A percentile compares a stretch with the other conserved stretches of the same genome.
These are phyloP conservation scores for Helicorthomorpha holstii DNA, from an alignment of 1,140 invertebrate species.

Conservation along the genomic window DNA sequence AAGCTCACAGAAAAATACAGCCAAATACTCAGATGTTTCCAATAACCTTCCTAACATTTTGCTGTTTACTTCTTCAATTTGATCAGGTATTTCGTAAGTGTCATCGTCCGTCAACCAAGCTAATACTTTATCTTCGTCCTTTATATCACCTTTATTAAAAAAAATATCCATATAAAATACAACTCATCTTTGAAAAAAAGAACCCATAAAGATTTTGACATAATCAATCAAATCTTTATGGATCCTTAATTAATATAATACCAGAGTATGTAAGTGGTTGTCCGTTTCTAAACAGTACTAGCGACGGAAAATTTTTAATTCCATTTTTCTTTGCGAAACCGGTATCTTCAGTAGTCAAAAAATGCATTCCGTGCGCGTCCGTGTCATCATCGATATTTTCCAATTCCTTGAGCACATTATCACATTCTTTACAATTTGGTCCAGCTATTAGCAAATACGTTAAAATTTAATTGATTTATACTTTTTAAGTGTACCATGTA, in stretches of 20 bases:
- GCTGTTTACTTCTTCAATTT: slow-evolving; percentile 82
- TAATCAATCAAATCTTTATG: too few relatives aligned
- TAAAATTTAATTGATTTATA: background rate
- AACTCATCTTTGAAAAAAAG: background rate
- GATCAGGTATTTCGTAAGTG: slow-evolving; percentile 74
- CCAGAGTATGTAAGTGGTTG: slow-evolving; percentile 46
- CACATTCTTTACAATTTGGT: slow-evolving; percentile 17
- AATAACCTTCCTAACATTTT: slow-evolving; percentile 83
- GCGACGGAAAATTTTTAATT: slow-evolving; percentile 62
- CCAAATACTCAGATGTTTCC: slow-evolving; percentile 74
- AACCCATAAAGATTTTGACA: background rate
- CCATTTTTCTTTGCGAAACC: slow-evolving; percentile 57
- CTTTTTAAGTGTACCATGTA: background rate
- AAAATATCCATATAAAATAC: background rate
- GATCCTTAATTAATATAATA: slow-evolving; percentile 14
- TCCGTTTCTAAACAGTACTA: slow-evolving; percentile 78
- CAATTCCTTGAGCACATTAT: slow-evolving; percentile 34
- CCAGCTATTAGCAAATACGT: slow-evolving; percentile 13
- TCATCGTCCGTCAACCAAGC: slow-evolving; percentile 83
- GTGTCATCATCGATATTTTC: slow-evolving; percentile 88
- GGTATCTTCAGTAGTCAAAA: slow-evolving; percentile 29
- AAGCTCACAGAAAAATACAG: slow-evolving; percentile 78
- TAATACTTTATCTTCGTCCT: slow-evolving; percentile 73
- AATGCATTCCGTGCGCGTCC: slow-evolving; percentile 81
- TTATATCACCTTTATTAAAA: slow-evolving; percentile 50